Conservation (phyloP, 1,140 invertebrate genomes). For the Spodoptera frugiperda region DNA sequence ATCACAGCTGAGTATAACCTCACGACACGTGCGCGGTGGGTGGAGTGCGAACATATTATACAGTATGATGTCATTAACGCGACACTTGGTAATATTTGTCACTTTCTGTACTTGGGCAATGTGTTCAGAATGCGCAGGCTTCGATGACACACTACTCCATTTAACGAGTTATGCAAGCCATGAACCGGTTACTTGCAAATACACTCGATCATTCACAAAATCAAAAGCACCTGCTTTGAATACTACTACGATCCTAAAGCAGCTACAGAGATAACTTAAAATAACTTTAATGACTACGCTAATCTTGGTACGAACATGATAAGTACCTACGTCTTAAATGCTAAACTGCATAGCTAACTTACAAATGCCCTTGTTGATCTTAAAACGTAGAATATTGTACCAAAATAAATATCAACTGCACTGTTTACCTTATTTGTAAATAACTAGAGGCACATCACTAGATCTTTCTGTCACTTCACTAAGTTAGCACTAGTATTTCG, state of each 20-base stretch:
- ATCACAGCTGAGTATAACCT: constrained; percentile 61
- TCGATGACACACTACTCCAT: constrained; percentile 70
- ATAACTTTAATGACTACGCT: constrained; percentile 51
- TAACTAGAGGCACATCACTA: constrained; percentile 63
- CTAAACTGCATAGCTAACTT: constrained; percentile 49
- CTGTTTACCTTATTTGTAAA: constrained; percentile 65
- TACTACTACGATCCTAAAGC: constrained; percentile 46
- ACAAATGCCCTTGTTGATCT: constrained; percentile 68
- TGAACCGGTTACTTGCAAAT: constrained; percentile 52
- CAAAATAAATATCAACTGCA: constrained; percentile 41
- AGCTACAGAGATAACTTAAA: constrained; percentile 33
- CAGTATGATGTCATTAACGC: constrained; percentile 80
- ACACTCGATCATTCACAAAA: constrained; percentile 70
- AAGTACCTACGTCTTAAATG: constrained; percentile 27
- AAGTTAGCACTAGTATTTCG: constrained; percentile 59
- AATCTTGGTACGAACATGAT: constrained; percentile 24
- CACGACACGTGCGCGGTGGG: constrained; percentile 77
- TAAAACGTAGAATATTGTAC: constrained; percentile 46
- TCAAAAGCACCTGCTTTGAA: constrained; percentile 62
- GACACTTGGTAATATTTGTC: constrained; percentile 70
- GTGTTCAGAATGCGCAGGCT: constrained; percentile 54
- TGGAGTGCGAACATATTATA: constrained; percentile 71
- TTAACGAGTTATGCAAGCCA: constrained; percentile 66
- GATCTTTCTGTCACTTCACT: constrained; percentile 68
- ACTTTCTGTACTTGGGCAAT: constrained; percentile 62